Conservation (phyloP, 2,888 invertebrate species). For the Dioctria linearis region DNA sequence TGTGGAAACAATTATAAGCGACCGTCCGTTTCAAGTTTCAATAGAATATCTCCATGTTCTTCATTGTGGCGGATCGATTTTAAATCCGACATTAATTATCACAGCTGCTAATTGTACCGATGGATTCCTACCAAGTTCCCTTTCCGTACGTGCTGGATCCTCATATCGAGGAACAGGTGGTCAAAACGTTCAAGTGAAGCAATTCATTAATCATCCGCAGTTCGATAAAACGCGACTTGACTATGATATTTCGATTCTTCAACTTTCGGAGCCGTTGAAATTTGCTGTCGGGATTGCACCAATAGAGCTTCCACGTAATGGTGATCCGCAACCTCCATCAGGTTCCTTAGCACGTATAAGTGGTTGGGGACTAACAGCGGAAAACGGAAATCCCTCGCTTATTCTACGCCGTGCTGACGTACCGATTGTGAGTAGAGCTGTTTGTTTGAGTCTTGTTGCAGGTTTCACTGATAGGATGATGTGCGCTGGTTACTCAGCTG, state of each 20-base stretch:
- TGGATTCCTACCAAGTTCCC: conserved; percentile 63
- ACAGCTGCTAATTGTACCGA: conserved; percentile 70
- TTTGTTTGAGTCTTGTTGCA: conserved; percentile 63
- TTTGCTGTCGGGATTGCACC: conserved; percentile 63
- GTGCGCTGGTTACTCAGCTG: conserved; percentile 69
- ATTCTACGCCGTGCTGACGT: conserved; percentile 66
- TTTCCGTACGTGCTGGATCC: conserved; percentile 66
- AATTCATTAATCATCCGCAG: conserved; percentile 67
- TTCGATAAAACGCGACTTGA: conserved; percentile 67
- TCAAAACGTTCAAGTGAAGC: conserved; percentile 63
- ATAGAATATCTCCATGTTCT: conserved; percentile 67
- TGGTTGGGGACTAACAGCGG: conserved; percentile 68
- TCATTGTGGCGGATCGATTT: conserved; percentile 69
- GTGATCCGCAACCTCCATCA: conserved; percentile 65
- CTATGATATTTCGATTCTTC: conserved; percentile 67
- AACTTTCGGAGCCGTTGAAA: conserved; percentile 62
- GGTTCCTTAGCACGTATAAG: conserved; percentile 67
- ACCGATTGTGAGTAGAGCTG: conserved; percentile 68
- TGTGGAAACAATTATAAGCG: conserved; percentile 65
- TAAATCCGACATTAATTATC: conserved; percentile 64
- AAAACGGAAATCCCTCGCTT: conserved; percentile 66
- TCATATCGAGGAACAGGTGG: conserved; percentile 62
- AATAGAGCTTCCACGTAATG: conserved; percentile 63
- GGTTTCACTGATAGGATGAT: conserved; percentile 70
- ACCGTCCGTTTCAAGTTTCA: conserved; percentile 71